Conservation (phyloP, 2,888 invertebrate species). For the Phortica magna region DNA sequence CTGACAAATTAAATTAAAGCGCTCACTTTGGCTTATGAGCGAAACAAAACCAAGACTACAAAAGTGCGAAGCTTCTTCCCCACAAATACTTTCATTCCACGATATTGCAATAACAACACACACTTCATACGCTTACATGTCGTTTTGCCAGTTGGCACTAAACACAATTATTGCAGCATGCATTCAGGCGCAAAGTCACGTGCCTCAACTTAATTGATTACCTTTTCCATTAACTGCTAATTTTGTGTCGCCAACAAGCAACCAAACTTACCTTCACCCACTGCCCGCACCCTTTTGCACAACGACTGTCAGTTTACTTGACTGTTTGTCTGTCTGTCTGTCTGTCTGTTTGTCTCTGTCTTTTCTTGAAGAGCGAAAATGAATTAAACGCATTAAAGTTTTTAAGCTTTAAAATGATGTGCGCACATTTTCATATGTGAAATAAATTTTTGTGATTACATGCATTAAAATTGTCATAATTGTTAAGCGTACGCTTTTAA, state of each 20-base stretch:
- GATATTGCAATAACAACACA: not conserved
- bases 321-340: too few relatives aligned
- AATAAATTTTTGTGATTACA: slow-evolving; percentile 30
- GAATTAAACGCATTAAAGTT: slow-evolving; percentile 28
- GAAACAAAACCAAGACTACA: not conserved
- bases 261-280: not conserved
- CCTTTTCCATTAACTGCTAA: slow-evolving; percentile 8
- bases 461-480: slow-evolving; percentile 53
- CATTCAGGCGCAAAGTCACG: not conserved
- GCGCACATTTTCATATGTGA: not conserved
- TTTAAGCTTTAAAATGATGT: slow-evolving; percentile 25
- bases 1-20: slow-evolving; percentile 8
- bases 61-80: not conserved
- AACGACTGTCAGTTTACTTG: not conserved
- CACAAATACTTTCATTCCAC: not conserved
- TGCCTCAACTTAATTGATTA: not conserved
- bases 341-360: too few relatives aligned
- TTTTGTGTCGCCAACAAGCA: not conserved
- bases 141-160: not conserved
- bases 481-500: slow-evolving; percentile 63
- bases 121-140: not conserved
- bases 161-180: slow-evolving; percentile 14
- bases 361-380: not conserved
- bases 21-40: not conserved
- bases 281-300: too few relatives aligned